Conservation (phyloP, 2,888 invertebrate genomes). For the Pandemis heparana region DNA sequence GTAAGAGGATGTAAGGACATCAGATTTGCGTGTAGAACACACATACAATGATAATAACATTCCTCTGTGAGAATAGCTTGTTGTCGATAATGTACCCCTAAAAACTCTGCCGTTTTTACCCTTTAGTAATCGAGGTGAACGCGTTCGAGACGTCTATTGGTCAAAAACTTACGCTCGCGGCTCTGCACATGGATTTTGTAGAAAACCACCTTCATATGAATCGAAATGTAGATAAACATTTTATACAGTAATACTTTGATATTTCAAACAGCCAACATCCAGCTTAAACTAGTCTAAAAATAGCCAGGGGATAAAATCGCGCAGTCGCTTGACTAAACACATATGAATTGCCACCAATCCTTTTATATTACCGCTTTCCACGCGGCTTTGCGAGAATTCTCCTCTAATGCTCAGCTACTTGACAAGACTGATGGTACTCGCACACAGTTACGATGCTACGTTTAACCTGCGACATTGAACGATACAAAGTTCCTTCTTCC, state of each 20-base stretch:
- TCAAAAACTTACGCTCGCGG: too few relatives aligned
- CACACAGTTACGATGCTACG: conserved; percentile 17
- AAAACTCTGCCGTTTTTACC: too few relatives aligned
- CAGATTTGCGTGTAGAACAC: too few relatives aligned
- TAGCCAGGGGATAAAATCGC: conserved; percentile 45
- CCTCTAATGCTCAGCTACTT: conserved; percentile 31
- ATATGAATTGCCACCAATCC: conserved; percentile 66
- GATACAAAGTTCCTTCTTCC: conserved; percentile 18
- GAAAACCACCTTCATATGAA: too few relatives aligned
- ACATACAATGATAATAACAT: too few relatives aligned
- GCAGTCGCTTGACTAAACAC: conserved; percentile 61
- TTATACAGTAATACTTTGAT: not conserved
- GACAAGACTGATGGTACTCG: conserved; percentile 23
- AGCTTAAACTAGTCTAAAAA: conserved; percentile 23
- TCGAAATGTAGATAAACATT: not conserved
- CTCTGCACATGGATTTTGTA: too few relatives aligned
- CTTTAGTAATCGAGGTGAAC: too few relatives aligned
- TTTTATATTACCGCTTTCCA: conserved; percentile 56
- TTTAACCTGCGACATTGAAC: conserved; percentile 24
- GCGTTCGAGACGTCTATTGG: too few relatives aligned
- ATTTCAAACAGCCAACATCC: conserved; percentile 7
- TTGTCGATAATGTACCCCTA: too few relatives aligned
- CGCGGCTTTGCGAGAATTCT: conserved; percentile 57
- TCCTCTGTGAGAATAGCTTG: too few relatives aligned
- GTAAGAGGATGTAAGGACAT: too few relatives aligned